Evolutionary conservation across 2,888 invertebrate genomes (phyloP).

Genomic region (Augochlorella aurata): DNA sequence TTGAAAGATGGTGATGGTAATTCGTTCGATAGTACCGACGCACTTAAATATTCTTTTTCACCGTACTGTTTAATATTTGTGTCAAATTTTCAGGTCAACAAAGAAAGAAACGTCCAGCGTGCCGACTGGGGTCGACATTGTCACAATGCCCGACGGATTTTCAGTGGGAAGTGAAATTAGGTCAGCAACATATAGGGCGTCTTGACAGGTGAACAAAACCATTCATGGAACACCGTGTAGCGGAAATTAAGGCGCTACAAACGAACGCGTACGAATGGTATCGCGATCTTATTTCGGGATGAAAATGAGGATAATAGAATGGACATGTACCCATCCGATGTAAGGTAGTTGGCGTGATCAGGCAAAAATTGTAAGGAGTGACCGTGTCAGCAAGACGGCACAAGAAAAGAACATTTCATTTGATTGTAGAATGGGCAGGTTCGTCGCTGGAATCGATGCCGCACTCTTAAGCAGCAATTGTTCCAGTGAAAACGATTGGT

Average conservation of each 20-base stretch:
- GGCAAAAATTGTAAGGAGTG: background rate
- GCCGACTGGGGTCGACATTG: background rate
- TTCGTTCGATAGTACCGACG: background rate
- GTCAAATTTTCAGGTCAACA: constrained; percentile 11
- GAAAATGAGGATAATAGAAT: background rate
- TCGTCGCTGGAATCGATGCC: constrained; percentile 48
- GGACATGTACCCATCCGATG: background rate
- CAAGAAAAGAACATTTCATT: constrained; percentile 20
- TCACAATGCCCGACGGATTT: constrained; percentile 42
- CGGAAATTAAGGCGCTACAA: constrained; percentile 58
- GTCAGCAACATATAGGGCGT: constrained; percentile 70
- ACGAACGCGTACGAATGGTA: background rate
- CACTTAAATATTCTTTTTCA: background rate
- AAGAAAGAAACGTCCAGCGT: background rate
- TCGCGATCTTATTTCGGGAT: background rate
- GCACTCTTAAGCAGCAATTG: background rate
- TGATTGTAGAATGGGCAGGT: constrained; percentile 30
- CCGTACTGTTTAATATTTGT: background rate
- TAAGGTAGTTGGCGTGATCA: background rate
- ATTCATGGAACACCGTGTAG: constrained; percentile 52
- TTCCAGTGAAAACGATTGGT: background rate
- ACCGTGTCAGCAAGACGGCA: constrained; percentile 18
- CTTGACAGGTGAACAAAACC: constrained; percentile 73
- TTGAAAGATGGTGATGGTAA: background rate
- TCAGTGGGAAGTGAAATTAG: constrained; percentile 57